Base-by-base conservation (phyloP, 2,797 vertebrate species). In the Phrynocephalus vlangalii region DNA sequence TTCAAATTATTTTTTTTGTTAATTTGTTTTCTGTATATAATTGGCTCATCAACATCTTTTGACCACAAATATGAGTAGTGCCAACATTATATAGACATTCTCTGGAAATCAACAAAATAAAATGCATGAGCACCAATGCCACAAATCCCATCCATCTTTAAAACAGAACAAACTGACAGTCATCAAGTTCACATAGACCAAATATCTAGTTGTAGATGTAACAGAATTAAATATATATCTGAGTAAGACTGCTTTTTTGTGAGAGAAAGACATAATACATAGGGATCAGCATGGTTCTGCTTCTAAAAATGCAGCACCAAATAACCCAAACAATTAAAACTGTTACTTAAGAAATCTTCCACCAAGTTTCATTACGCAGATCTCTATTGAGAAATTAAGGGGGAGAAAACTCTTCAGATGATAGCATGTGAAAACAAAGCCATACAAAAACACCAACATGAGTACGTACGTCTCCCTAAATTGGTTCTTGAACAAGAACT, bases 1-100 rank as follows among this genome's bases (percentile, higher is more conserved):
- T 63, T 63, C 44, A 60, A 24, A 56, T 33, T 16, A 72, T 9
- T 38, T 60, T 26, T 22, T 60, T 83, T 9, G 18, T 50, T 84
- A 7, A 30, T 50, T 52, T 44, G 22, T 48, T 88, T 88, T 56
- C 13, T 87, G 33, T 28, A 60, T 22, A 79, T 28, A 84, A 26
- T 6, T 78, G 30, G 22, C 26, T 1, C 16, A 78, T 15, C 50
- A 66, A 15, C 3, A 5, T n/a, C 88, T 86, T 33, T 30, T 84
- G 20, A 18, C n/a, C 60, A 63, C 18, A 63, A 0, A 15, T 3
- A 60, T 6, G 88, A 72, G 86, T 0, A 13, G 22, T 52, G 38
- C 6, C 0, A 18, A 0, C 0, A 68, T 0, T 16, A 75, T 6
- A 50, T 20, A 13, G 0, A 1, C 83, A 82, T 13, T 72, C 5